Conservation (phyloP, 2,888 invertebrate genomes). For the Drosophila putrida region DNA sequence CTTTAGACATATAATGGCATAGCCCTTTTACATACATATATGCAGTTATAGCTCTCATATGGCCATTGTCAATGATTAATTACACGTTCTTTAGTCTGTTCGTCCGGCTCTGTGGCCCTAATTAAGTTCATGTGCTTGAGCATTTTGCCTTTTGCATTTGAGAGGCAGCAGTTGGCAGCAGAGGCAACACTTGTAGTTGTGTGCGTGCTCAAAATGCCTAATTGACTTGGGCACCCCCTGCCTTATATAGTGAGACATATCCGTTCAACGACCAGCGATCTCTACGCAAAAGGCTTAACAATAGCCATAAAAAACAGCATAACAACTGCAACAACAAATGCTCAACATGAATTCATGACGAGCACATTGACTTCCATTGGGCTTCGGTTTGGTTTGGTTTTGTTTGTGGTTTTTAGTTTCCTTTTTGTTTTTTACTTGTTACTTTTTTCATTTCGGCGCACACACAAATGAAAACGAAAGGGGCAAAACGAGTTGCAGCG, state of each 20-base stretch:
- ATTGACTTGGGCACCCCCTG: constrained; percentile 63
- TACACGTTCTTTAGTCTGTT: constrained; percentile 36
- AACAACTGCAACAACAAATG: constrained; percentile 52
- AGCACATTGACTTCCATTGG: constrained; percentile 74
- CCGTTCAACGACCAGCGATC: constrained; percentile 58
- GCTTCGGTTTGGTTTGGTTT: constrained; percentile 58
- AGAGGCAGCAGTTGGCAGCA: constrained; percentile 6
- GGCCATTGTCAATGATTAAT: constrained; percentile 66
- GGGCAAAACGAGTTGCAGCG: constrained; percentile 55
- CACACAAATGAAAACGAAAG: constrained; percentile 74
- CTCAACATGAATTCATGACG: constrained; percentile 72
- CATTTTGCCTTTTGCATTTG: constrained; percentile 23
- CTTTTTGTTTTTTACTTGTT: constrained; percentile 27
- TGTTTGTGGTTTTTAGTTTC: constrained; percentile 36
- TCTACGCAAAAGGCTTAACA: constrained; percentile 74
- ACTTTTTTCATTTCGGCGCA: constrained; percentile 23
- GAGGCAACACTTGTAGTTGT: constrained; percentile 68
- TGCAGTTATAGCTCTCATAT: constrained; percentile 12
- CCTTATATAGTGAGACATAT: constrained; percentile 34
- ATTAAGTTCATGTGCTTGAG: constrained; percentile 62
- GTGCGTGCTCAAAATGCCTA: constrained; percentile 79
- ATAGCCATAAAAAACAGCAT: constrained; percentile 55
- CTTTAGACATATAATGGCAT: constrained; percentile 36
- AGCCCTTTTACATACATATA: constrained; percentile 20
- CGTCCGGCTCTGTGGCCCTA: constrained; percentile 56